Percentiles rank a stretch among this genome's conserved stretches.
These are phyloP conservation scores for Cricetomys ansorgei DNA, from an alignment of 2,113 vertebrate genomes.

Conservation along the genomic window DNA sequence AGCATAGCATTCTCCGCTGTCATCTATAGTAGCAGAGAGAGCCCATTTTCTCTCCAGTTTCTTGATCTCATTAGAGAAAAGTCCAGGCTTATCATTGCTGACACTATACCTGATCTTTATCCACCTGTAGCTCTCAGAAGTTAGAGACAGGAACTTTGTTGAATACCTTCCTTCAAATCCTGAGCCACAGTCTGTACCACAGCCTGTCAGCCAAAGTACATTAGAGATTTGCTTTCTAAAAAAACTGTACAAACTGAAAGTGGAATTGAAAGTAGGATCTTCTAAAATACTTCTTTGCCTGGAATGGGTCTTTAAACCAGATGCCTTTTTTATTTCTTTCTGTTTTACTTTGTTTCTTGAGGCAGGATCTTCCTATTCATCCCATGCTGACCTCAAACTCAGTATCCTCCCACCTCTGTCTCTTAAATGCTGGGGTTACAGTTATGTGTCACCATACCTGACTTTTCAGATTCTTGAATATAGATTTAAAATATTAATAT, in stretches of 20 bases:
- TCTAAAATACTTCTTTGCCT: not conserved
- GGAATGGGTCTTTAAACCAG: conserved; percentile 41
- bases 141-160: not conserved
- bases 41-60: not conserved
- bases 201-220: not conserved
- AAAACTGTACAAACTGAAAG: not conserved
- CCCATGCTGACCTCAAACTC: not conserved
- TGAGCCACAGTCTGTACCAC: not conserved
- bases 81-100: not conserved
- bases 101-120: not conserved
- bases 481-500: conserved; percentile 15
- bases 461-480: conserved; percentile 21
- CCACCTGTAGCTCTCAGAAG: not conserved
- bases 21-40: not conserved
- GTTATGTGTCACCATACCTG: not conserved
- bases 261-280: not conserved
- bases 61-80: not conserved
- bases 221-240: not conserved
- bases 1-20: not conserved
- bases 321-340: not conserved
- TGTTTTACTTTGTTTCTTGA: not conserved
- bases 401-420: not conserved
- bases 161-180: not conserved
- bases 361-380: not conserved
- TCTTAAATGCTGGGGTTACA: not conserved